Base-by-base conservation (phyloP, 2,113 vertebrate genomes). In the Gobiocypris rarus region DNA sequence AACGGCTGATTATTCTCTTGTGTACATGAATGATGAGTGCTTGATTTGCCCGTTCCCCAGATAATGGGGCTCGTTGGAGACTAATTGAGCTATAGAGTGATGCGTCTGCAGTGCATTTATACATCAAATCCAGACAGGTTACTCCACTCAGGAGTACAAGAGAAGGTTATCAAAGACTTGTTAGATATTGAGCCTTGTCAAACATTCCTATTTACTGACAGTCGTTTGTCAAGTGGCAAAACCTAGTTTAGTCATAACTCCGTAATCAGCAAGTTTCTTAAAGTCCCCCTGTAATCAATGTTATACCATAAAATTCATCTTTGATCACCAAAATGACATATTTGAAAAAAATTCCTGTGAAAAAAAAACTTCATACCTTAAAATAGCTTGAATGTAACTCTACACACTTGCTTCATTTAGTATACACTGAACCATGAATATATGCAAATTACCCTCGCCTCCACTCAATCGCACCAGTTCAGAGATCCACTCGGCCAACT, bases 1-100 rank as follows among this genome's bases (percentile, higher is more conserved):
- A 81, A 31, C 19, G 10, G 28, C 65, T 81, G 79, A 81, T 81
- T 81, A 34, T 56, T 70, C 65, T 70, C 65, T 56, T 81, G 79
- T 54, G 79, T 41, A 54, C 13, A 56, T 81, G 63, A 81, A 56
- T 56, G 63, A 81, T 81, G 79, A 70, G 65, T 10, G 65, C 65
- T 24, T 70, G 6, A 82, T 70, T 82, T 69, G 24, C 22, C 48
- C 19, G 11, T 70, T 56, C 63, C 43, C 28, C 31, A 70, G 63
- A 70, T 82, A 82, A 70, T 56, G 31, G 50, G 19, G 22, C 79
- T 69, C 48, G 28, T 70, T 31, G 15, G 41, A 81, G 61, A 34
- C 78, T 67, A 81, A 81, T 70, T 82, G 63, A 38, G 79, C 26
- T 63, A 2, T 24, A 48, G 77, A 80, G 77, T 48, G 34, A 65